Base-by-base conservation (phyloP, 2,113 vertebrate species). In the Plecturocebus donacophilus region DNA sequence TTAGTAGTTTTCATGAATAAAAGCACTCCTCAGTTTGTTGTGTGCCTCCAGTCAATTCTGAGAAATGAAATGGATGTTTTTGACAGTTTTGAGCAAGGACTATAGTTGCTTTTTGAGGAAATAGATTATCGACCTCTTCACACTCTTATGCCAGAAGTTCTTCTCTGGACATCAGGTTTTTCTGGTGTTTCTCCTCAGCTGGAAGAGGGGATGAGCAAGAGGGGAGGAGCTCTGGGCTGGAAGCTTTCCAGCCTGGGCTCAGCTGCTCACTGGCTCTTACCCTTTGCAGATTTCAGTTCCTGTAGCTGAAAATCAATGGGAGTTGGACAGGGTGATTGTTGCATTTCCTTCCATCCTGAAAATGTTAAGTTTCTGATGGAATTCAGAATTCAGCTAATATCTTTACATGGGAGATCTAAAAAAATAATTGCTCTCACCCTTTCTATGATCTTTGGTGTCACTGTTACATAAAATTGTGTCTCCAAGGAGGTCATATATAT, bases 301-400 rank as follows among this genome's bases (percentile, higher is more conserved):
- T 23, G n/a, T 30, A 42, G 45, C 45, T 70, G 87, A 38, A 71
- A 76, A 91, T 17, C 80, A 88, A 0, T 9, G 40, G 10, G 32
- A 25, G 32, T 47, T 49, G n/a, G 30, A 47, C 27, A 49, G 19
- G 35, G 17, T 7, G 85, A 40, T 76, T 56, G 58, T 68, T 49
- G 4, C 21, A 21, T 20, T 58, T 83, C 9, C 47, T 82, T 66
- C 8, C 47, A 35, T 75, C 61, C 85, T 52, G 40, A 94, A 95
- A 79, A 95, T 47, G 30, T 17, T 49, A 73, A 25, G 1, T 75
- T 70, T 76, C 80, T 93, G 23, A 85, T 14, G n/a, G n/a, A 90
- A 88, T 88, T 96, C 58, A 90, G 91, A 66, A 38, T 58, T 61
- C 56, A 84, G 11, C 88, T 76, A 61, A 70, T 90, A 79, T 45